Percentiles rank a stretch among this genome's conserved stretches.
These are phyloP conservation scores for Ochlodes sylvanus DNA, from an alignment of 2,888 invertebrate genomes.

Conservation along the genomic window DNA sequence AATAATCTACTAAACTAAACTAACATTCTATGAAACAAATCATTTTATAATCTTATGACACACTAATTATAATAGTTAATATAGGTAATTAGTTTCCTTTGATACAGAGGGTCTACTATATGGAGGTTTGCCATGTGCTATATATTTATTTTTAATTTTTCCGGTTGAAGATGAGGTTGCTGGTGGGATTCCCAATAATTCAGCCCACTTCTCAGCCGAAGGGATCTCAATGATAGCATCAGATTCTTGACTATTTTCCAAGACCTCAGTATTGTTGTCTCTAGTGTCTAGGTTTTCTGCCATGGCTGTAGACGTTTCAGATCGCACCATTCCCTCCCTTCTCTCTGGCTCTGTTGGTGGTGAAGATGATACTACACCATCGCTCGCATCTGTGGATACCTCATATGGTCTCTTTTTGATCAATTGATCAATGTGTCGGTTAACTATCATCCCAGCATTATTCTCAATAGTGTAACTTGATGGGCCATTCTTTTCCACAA, in stretches of 20 bases:
- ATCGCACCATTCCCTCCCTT: constrained; percentile 10
- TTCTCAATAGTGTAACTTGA: constrained; percentile 28
- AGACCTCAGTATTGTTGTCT: too few relatives aligned
- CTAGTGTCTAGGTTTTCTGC: background rate
- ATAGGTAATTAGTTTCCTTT: background rate
- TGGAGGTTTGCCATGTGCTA: constrained; percentile 16
- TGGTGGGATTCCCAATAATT: constrained; percentile 37
- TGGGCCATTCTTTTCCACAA: constrained; percentile 28
- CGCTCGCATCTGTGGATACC: background rate
- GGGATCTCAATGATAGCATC: constrained; percentile 31
- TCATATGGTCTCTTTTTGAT: constrained; percentile 10
- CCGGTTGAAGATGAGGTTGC: constrained; percentile 8
- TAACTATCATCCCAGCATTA: constrained; percentile 15
- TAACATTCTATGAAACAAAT: too few relatives aligned
- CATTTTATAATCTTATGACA: too few relatives aligned
- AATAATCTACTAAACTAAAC: too few relatives aligned
- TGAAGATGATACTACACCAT: constrained; percentile 1
- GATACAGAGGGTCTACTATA: constrained; percentile 22
- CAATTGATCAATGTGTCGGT: constrained; percentile 35
- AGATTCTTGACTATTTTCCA: constrained; percentile 8
- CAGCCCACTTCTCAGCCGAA: constrained; percentile 28
- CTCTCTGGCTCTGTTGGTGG: background rate
- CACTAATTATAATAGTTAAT: too few relatives aligned
- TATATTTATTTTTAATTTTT: constrained; percentile 33
- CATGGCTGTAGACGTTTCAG: background rate